phyloP scores from a whole-genome alignment of 2,888 invertebrate genomes.

The Esperia sulphurella region DNA sequence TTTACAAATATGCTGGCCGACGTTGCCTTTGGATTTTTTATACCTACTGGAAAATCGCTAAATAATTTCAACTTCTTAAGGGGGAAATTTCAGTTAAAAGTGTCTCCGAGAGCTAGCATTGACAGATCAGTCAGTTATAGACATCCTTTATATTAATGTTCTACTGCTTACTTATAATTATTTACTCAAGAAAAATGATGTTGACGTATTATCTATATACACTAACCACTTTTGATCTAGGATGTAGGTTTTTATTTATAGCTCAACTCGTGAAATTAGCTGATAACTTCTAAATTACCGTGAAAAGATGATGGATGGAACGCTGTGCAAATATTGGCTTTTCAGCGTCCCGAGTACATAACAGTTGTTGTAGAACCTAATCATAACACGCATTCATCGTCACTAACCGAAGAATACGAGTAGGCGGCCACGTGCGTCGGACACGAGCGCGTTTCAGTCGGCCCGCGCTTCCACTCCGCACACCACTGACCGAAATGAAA shows the following conservation, averaged over 20 bases:
- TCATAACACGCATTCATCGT: constrained; percentile 2
- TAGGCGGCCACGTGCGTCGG: neutral
- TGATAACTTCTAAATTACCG: neutral
- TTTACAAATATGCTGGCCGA: no score
- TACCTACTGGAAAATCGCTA: no score
- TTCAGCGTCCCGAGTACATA: neutral
- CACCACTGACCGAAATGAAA: constrained; percentile 28
- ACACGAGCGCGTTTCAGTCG: constrained; percentile 31
- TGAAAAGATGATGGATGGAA: neutral
- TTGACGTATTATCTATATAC: no score
- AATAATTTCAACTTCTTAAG: no score
- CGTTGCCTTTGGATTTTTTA: no score
- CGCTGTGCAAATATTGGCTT: constrained; percentile 1
- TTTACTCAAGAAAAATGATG: no score
- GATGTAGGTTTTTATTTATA: neutral
- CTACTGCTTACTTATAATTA: no score
- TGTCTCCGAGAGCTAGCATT: no score
- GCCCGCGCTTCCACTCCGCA: constrained; percentile 31
- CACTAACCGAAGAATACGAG: neutral
- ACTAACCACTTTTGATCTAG: no score
- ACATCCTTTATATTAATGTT: no score
- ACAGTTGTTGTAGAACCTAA: neutral
- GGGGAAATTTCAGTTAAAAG: no score
- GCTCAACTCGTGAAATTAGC: neutral
- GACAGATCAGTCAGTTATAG: no score